Evolutionary conservation across 2,113 vertebrate genomes (phyloP).

Genomic region (Peromyscus maniculatus): DNA sequence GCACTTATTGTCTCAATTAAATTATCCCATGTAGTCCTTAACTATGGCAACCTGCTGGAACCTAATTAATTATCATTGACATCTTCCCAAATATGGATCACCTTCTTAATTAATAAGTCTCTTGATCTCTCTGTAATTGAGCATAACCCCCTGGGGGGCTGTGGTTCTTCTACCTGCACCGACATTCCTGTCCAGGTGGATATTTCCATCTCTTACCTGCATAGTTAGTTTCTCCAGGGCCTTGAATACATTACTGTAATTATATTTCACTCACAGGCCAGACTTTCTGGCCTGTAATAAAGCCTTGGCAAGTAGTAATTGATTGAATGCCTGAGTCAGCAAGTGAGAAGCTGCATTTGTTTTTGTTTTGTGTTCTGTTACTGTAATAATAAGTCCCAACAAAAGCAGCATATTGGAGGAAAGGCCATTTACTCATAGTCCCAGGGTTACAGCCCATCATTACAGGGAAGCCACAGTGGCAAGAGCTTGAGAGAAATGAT

Average conservation of each 20-base stretch:
- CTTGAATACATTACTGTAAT: accelerated
- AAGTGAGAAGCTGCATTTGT: background rate
- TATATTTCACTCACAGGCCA: background rate
- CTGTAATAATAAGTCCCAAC: background rate
- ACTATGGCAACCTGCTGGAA: background rate
- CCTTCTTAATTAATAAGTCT: constrained; percentile 55
- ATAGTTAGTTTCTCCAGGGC: background rate
- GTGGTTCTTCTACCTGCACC: accelerated
- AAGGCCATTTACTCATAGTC: background rate
- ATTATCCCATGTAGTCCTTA: background rate
- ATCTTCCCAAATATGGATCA: constrained; percentile 18
- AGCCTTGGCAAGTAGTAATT: background rate
- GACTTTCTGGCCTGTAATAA: background rate
- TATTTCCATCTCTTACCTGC: background rate
- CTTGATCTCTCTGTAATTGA: background rate
- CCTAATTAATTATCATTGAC: constrained; percentile 58
- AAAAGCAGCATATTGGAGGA: background rate
- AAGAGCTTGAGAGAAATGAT: background rate
- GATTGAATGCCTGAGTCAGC: background rate
- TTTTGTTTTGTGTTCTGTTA: background rate
- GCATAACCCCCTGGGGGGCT: background rate
- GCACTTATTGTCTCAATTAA: constrained; percentile 36
- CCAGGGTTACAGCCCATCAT: background rate
- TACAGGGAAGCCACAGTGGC: background rate
- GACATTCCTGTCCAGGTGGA: background rate